These are phyloP conservation scores for Tenrec ecaudatus DNA, from an alignment of 2,113 vertebrate genomes.

Conservation along the genomic window DNA sequence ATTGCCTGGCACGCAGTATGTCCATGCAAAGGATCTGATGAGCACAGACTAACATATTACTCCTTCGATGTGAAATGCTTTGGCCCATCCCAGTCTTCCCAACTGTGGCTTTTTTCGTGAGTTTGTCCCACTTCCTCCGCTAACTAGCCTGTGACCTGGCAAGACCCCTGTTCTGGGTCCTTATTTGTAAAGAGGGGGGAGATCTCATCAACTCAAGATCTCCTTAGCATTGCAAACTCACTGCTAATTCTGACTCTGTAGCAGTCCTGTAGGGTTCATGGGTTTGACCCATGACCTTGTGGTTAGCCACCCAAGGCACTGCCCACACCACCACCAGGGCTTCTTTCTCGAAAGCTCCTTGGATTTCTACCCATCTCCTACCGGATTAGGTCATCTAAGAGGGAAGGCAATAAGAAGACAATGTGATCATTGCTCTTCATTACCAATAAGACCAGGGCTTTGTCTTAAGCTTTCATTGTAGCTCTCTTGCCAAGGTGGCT, in stretches of 20 bases:
- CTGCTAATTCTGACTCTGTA: too few relatives aligned
- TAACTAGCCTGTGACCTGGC: background rate
- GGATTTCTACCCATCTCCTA: background rate
- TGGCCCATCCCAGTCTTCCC: too few relatives aligned
- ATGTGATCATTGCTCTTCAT: background rate
- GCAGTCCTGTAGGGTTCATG: too few relatives aligned
- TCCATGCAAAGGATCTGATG: too few relatives aligned
- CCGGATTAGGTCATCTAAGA: background rate
- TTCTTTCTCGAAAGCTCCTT: background rate
- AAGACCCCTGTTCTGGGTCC: background rate
- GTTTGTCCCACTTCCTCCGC: background rate
- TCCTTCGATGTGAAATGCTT: too few relatives aligned
- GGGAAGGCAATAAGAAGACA: background rate
- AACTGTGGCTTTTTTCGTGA: background rate
- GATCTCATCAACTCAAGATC: background rate
- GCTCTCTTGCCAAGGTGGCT: constrained; percentile 6
- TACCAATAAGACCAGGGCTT: background rate
- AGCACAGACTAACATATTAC: too few relatives aligned
- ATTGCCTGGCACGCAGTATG: too few relatives aligned
- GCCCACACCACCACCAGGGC: too few relatives aligned
- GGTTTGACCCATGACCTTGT: too few relatives aligned
- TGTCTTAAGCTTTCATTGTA: background rate
- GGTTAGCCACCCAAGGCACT: too few relatives aligned
- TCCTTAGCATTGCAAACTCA: too few relatives aligned
- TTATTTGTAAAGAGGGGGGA: background rate